Conservation (phyloP, 2,888 invertebrate genomes). For the Cancer borealis region DNA sequence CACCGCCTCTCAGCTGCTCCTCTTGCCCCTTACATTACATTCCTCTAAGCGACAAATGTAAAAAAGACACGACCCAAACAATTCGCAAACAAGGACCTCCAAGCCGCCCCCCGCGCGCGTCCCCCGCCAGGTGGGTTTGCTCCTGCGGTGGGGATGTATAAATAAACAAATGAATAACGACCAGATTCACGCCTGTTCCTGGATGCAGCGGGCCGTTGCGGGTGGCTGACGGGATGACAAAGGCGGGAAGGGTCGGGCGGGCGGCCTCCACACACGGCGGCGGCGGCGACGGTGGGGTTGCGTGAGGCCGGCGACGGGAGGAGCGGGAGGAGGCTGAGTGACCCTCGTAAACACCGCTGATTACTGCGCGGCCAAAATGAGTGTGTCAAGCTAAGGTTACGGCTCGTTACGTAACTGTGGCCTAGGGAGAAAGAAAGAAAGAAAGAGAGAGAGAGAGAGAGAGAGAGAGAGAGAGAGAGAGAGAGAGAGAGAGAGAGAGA, state of each 20-base stretch:
- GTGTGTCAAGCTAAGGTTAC: constrained; percentile 17
- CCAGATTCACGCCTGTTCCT: constrained; percentile 62
- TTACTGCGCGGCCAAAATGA: constrained; percentile 31
- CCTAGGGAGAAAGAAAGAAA: background rate
- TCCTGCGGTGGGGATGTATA: constrained; percentile 61
- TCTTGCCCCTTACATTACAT: background rate
- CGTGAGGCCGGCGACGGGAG: constrained; percentile 31
- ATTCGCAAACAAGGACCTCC: background rate
- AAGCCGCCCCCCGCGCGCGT: background rate
- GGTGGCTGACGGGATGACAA: constrained; percentile 54
- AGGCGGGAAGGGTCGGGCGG: background rate
- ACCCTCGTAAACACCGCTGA: constrained; percentile 23
- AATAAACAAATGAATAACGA: constrained; percentile 69
- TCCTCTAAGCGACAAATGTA: background rate
- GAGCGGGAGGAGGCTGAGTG: constrained; percentile 40
- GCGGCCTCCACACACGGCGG: background rate
- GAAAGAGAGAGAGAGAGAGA: constrained; percentile 5
- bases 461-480: constrained; percentile 12
- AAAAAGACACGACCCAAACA: background rate
- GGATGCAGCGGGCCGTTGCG: constrained; percentile 60
- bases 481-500: constrained; percentile 20
- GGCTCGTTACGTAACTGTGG: constrained; percentile 37
- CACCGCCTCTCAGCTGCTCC: background rate
- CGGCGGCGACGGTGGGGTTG: constrained; percentile 26
- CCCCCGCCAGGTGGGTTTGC: constrained; percentile 53